Evolutionary conservation across 2,113 vertebrate species (phyloP), one percentile per base, ranked within the genome.

Genomic region (Pungitius pungitius): DNA sequence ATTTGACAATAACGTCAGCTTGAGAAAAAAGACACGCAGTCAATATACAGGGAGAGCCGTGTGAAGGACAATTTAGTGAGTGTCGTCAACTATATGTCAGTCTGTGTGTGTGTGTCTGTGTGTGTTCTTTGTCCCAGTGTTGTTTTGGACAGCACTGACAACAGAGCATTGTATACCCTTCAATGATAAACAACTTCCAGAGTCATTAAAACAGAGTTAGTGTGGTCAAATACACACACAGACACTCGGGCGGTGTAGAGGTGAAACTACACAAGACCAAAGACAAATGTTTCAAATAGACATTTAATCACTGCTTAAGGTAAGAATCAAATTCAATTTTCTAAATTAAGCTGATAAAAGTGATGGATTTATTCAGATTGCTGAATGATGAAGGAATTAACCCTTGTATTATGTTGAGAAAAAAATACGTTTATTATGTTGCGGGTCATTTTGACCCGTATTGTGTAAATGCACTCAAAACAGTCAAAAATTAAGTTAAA

Each of bases 1-100:
- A 96, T 97, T 97, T 97, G 95, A 97, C 96, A 96, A 97, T 97
- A 98, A 97, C 95, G 94, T 96, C 93, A 94, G 94, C 88, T 93
- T 94, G 93, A 94, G 95, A 95, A 94, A 89, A 93, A 89, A 96
- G 93, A 94, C 91, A 93, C 92, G 75, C 89, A 94, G 96, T 98
- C 96, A 94, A 98, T 98, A 98, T 90, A 92, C 93, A 92, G 82
- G 82, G 94, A 94, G 94, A 94, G 91, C 89, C 15, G 80, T 77
- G 91, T 98, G 96, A 98, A 99, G 97, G 97, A 94, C 96, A 96
- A 97, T 97, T 92, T 94, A 92, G 89, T 93, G 93, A 85, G 84
- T 61, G 6, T 74, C 69, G 68, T 83, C 84, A 82, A 89, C 81
- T 85, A 72, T 85, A 81, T 80, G 84, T 78, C 62, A 51, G 77